Evolutionary conservation across 2,888 invertebrate genomes (phyloP), one percentile per base, ranked within the genome.

Genomic region (Acleris sparsana): DNA sequence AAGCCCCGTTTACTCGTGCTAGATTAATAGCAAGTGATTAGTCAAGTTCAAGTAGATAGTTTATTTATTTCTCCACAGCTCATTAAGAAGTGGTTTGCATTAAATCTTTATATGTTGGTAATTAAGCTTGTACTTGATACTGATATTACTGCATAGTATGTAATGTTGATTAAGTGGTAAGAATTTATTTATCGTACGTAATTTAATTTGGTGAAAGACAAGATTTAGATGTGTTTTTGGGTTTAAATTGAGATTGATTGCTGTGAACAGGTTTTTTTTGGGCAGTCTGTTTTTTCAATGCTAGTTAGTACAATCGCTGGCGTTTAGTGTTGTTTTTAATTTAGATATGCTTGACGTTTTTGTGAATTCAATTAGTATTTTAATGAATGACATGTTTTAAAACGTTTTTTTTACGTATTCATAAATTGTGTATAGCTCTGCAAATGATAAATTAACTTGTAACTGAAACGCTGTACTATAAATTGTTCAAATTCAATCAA

Each of bases 61-160:
- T 64, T 61, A 65, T 65, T 65, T 60, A 65, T 65, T 22, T 44
- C 64, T 59, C 59, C 49, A 60, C 55, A 52, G 62, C 49, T 62
- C 65, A 62, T 69, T 69, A 62, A 56, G 56, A 49, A 56, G 59
- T 58, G 62, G 63, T 66, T 62, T 60, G 63, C 66, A 46, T 66
- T 62, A 52, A 64, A 64, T 62, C 66, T 64, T 65, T 61, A 61
- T 65, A 61, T 22, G 55, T 17, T 60, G 4, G 55, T 65, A 65
- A 65, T 65, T 65, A 65, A 65, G 56, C 65, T 61, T 65, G 65
- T 65, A 61, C 60, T 65, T 51, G 29, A 60, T 55, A 61, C 52
- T 61, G 52, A 61, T 61, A 65, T 33, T 64, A 64, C 48, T 59
- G 53, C 48, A 52, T 53, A 53, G 58, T 46, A 44, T 22, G 55